A percentile compares a stretch with the other conserved stretches of the same genome.
These are phyloP conservation scores for Pyrocoelia pectoralis DNA, from an alignment of 2,888 invertebrate genomes.

Conservation along the genomic window DNA sequence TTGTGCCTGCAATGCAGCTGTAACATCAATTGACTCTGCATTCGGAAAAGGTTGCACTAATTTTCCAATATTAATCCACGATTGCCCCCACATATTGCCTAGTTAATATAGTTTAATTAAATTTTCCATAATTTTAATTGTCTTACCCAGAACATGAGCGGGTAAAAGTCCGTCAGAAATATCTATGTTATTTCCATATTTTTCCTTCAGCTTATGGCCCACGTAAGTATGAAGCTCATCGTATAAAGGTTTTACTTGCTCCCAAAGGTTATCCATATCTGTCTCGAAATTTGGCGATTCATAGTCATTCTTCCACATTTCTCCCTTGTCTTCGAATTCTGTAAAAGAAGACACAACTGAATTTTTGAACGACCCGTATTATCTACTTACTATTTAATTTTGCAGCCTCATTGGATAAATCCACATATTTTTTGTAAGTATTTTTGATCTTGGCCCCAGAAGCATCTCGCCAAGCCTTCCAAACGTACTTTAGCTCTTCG, in stretches of 20 bases:
- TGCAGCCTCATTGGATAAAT: conserved; percentile 70
- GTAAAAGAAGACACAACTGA: neutral
- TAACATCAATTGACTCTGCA: conserved; percentile 61
- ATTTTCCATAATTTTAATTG: neutral
- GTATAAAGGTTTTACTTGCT: conserved; percentile 70
- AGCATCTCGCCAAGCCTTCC: conserved; percentile 71
- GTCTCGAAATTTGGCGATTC: conserved; percentile 59
- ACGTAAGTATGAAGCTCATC: conserved; percentile 70
- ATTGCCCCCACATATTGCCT: conserved; percentile 74
- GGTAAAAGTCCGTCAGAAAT: conserved; percentile 66
- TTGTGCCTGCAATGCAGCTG: conserved; percentile 60
- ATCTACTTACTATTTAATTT: conserved; percentile 26
- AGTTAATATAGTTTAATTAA: conserved; percentile 46
- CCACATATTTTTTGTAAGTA: conserved; percentile 68
- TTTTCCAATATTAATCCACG: conserved; percentile 64
- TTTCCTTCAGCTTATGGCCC: conserved; percentile 62
- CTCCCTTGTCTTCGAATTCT: conserved; percentile 63
- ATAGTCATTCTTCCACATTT: conserved; percentile 62
- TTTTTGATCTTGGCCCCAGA: conserved; percentile 69
- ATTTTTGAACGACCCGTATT: neutral
- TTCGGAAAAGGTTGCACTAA: conserved; percentile 64
- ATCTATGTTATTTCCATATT: conserved; percentile 62
- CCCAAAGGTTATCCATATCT: conserved; percentile 61
- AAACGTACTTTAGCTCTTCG: conserved; percentile 68
- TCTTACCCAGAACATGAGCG: conserved; percentile 73